phyloP scores from a whole-genome alignment of 2,797 vertebrate species.

The Orestias chungarensis region DNA sequence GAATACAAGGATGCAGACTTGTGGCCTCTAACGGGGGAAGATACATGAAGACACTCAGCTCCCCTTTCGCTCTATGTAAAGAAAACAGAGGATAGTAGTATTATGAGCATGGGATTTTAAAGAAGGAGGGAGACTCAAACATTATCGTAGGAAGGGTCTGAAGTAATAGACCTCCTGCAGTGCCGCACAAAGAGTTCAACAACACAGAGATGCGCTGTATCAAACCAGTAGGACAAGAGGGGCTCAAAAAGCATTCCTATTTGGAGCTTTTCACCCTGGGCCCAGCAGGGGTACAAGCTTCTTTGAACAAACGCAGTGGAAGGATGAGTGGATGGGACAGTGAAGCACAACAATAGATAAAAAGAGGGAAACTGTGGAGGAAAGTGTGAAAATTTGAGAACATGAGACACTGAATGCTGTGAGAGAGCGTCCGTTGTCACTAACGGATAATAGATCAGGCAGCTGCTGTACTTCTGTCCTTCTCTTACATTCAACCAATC shows the following conservation, averaged over 20 bases:
- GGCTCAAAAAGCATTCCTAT: slow-evolving; percentile 75
- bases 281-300: slow-evolving; percentile 72
- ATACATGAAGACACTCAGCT: slow-evolving; percentile 34
- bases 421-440: slow-evolving; percentile 63
- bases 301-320: slow-evolving; percentile 73
- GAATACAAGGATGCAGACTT: slow-evolving; percentile 15
- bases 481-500: slow-evolving; percentile 14
- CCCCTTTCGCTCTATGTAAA: slow-evolving; percentile 20
- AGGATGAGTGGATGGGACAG: slow-evolving; percentile 77
- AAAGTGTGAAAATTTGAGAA: slow-evolving; percentile 73
- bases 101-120: slow-evolving; percentile 53
- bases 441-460: slow-evolving; percentile 58
- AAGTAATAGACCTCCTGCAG: slow-evolving; percentile 75
- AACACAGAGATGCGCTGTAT: slow-evolving; percentile 75
- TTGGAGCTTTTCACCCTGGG: slow-evolving; percentile 66
- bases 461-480: slow-evolving; percentile 51
- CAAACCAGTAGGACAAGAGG: slow-evolving; percentile 76
- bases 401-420: slow-evolving; percentile 56
- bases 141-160: slow-evolving; percentile 69
- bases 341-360: slow-evolving; percentile 49
- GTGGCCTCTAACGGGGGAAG: slow-evolving; percentile 35
- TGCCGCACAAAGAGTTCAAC: slow-evolving; percentile 70
- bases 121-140: slow-evolving; percentile 65
- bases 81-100: slow-evolving; percentile 47
- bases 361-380: slow-evolving; percentile 56